Base-by-base conservation (phyloP, 2,797 vertebrate genomes). In the Lepus oiostolus region DNA sequence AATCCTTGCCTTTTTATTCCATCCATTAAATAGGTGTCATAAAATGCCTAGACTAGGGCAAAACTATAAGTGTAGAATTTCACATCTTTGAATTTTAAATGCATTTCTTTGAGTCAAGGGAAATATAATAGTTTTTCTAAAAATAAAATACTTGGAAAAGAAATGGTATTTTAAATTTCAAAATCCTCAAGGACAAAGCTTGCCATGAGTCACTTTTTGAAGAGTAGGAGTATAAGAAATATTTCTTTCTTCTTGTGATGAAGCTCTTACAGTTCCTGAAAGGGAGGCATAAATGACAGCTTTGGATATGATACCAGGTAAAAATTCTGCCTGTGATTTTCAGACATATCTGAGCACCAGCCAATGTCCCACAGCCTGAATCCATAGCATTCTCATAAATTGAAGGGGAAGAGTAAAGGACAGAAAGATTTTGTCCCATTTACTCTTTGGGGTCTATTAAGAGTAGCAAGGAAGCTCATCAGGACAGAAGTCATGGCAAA, bases 71-170 rank as follows among this genome's bases (percentile, higher is more conserved):
- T 42, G 87, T n/a, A 91, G 22, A 71, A 68, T 42, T 75, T 13
- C 7, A 68, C 32, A 76, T 72, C 13, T 68, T 54, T 95, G 30
- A 52, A 84, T 90, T 81, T 86, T 60, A 79, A 67, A 75, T 71
- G 60, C 3, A 54, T n/a, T 62, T 76, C 26, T 42, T 62, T 80
- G 28, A 87, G 38, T 60, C 7, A 50, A 42, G 11, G 38, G 19
- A 70, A 38, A 92, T 90, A 83, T 80, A 72, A 79, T 47, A 58
- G 2, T 60, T 72, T 22, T 22, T 10, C n/a, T 6, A 4, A 76
- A 86, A 65, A 47, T 35, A 50, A 14, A 14, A 12, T 83, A 82
- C 54, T 52, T 62, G 5, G 14, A 81, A 85, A 5, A 76, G 6
- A 38, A 35, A 62, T 17, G 26, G 4, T 80, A 42, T 58, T 68